Evolutionary conservation across 1,140 invertebrate genomes (phyloP).

Genomic region (Piezodorus guildinii): DNA sequence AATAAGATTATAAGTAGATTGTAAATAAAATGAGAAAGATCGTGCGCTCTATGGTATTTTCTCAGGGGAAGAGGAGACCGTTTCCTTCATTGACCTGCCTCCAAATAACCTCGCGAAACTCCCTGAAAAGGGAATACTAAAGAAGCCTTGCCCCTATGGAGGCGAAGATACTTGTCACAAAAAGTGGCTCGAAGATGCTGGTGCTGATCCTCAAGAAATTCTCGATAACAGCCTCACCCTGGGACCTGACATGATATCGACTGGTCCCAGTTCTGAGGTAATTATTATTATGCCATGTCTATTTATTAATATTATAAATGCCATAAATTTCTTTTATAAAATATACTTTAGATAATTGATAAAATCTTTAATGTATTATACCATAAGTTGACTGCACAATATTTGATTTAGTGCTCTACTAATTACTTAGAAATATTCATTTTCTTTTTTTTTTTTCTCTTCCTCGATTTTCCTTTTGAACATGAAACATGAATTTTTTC

Average conservation of each 20-base stretch:
- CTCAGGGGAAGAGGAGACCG: constrained; percentile 60
- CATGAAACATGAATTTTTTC: too few relatives aligned
- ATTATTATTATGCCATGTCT: constrained; percentile 15
- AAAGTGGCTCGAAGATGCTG: constrained; percentile 56
- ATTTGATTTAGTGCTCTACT: too few relatives aligned
- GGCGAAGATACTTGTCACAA: constrained; percentile 30
- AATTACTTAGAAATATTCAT: too few relatives aligned
- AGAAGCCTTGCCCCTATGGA: constrained; percentile 69
- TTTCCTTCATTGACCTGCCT: constrained; percentile 69
- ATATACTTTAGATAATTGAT: too few relatives aligned
- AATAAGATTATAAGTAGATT: not conserved
- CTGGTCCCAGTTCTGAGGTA: constrained; percentile 36
- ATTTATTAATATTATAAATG: too few relatives aligned
- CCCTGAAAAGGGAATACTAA: constrained; percentile 76
- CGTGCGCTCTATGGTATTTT: constrained; percentile 23
- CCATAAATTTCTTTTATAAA: too few relatives aligned
- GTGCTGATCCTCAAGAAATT: constrained; percentile 56
- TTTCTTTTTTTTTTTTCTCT: too few relatives aligned
- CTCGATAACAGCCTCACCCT: constrained; percentile 41
- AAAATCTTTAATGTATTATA: too few relatives aligned
- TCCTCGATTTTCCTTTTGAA: too few relatives aligned
- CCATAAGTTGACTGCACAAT: too few relatives aligned
- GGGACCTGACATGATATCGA: constrained; percentile 22
- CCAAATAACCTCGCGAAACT: constrained; percentile 54
- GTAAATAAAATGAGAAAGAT: not conserved